These are phyloP conservation scores for Tridacna crocea DNA, from an alignment of 2,888 invertebrate genomes.

Conservation along the genomic window DNA sequence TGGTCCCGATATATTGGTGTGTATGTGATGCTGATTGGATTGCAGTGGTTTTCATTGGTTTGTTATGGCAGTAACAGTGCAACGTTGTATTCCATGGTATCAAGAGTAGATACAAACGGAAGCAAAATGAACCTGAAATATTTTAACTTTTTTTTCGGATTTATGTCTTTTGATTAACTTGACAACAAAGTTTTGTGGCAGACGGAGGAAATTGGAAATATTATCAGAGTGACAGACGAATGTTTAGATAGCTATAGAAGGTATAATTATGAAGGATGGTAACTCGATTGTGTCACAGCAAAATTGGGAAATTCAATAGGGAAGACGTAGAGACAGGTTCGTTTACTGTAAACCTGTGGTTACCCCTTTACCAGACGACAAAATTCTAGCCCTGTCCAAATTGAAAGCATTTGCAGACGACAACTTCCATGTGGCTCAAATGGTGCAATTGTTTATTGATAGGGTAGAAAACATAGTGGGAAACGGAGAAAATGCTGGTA, in stretches of 20 bases:
- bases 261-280: slow-evolving; percentile 23
- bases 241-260: background rate
- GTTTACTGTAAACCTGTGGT: background rate
- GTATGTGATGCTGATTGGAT: slow-evolving; percentile 22
- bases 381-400: no score
- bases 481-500: no score
- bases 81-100: background rate
- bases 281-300: slow-evolving; percentile 17
- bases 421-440: no score
- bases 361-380: no score
- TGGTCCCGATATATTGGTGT: slow-evolving; percentile 36
- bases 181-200: background rate
- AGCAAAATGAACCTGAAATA: background rate
- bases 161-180: no score
- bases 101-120: background rate
- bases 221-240: background rate
- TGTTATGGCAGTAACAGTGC: slow-evolving; percentile 10
- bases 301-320: slow-evolving; percentile 12
- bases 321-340: background rate
- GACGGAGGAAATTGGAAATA: background rate
- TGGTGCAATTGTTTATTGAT: no score
- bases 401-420: no score
- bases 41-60: slow-evolving; percentile 35
- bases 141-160: no score
- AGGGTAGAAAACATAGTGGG: no score